Base-by-base conservation (phyloP, 30 jellyfish, hydroid and myxozoan genomes). In the Nemopilema nomurai region DNA sequence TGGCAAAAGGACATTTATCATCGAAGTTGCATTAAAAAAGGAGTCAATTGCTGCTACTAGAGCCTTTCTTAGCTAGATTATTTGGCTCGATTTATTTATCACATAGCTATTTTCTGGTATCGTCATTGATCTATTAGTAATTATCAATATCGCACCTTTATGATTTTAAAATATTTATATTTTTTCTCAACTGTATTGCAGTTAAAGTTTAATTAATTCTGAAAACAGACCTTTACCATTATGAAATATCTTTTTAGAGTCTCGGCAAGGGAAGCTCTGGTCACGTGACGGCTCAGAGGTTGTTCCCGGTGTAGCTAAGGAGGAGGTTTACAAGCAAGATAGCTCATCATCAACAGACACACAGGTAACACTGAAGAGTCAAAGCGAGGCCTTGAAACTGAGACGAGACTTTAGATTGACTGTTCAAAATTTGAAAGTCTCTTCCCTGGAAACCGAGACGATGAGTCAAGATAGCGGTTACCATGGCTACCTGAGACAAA, bases 381-480 rank as follows among this genome's bases (percentile, higher is more conserved):
- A 64, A 19, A 64, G 30, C 65, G 80, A 63, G 77, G 71, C 24
- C 16, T 3, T 51, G 8, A 63, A 50, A 63, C 41, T 23, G 41
- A 79, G 66, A 41, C 63, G 80, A 67, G 80, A 64, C 52, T 19
- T 19, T 20, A 8, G 79, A 50, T 1, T 73, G 51, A 74, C 80
- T 0, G 78, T 73, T 33, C 76, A 69, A 28, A 86, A 76, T 70
- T 52, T 74, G 68, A 71, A 76, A 28, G 77, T 69, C 50, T 74
- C 86, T 20, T 91, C 87, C 0, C 50, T 77, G 21, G 96, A 88
- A 51, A 81, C 89, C 9, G 98, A 92, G 79, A 92, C 98, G 21
- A 70, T 83, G 80, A 92, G 96, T 27, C 93, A 86, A 50, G 98
- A 92, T 83, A 92, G 98, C 51, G 98, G 98, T 22, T 92, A 92